Evolutionary conservation across 2,888 invertebrate species (phyloP).

Genomic region (Reticulitermes lucifugus): DNA sequence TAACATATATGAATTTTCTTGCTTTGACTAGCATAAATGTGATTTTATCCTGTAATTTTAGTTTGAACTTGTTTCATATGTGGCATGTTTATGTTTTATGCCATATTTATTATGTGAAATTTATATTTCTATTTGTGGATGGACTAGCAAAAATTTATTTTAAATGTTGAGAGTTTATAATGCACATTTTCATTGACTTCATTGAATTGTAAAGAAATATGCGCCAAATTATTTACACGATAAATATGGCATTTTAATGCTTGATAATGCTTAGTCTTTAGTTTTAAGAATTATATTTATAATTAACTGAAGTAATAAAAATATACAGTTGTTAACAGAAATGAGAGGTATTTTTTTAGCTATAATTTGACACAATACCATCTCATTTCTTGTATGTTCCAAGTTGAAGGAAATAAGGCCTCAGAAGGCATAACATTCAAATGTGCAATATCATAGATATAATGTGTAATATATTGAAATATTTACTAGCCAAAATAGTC

Average conservation of each 20-base stretch:
- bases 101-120: not conserved
- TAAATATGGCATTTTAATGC: slow-evolving; percentile 18
- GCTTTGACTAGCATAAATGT: slow-evolving; percentile 7
- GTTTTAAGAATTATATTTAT: slow-evolving; percentile 21
- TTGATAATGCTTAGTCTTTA: slow-evolving; percentile 14
- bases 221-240: not conserved
- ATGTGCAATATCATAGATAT: slow-evolving; percentile 37
- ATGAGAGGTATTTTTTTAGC: slow-evolving; percentile 23
- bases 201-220: not conserved
- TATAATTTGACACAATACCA: slow-evolving; percentile 15
- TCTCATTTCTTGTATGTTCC: slow-evolving; percentile 28
- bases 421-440: slow-evolving; percentile 38
- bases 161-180: not conserved
- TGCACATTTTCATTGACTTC: not conserved
- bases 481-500: slow-evolving; percentile 30
- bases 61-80: not conserved
- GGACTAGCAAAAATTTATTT: not conserved
- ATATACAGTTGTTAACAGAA: slow-evolving; percentile 27
- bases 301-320: slow-evolving; percentile 26
- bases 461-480: slow-evolving; percentile 29
- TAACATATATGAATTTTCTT: slow-evolving; percentile 5
- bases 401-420: slow-evolving; percentile 7
- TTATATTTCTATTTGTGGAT: not conserved
- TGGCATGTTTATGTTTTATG: not conserved
- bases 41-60: slow-evolving; percentile 1